Percentiles rank a stretch among this genome's conserved stretches.
Conservation (phyloP, 2,797 vertebrate species). For the Gobionotothen gibberifrons region DNA sequence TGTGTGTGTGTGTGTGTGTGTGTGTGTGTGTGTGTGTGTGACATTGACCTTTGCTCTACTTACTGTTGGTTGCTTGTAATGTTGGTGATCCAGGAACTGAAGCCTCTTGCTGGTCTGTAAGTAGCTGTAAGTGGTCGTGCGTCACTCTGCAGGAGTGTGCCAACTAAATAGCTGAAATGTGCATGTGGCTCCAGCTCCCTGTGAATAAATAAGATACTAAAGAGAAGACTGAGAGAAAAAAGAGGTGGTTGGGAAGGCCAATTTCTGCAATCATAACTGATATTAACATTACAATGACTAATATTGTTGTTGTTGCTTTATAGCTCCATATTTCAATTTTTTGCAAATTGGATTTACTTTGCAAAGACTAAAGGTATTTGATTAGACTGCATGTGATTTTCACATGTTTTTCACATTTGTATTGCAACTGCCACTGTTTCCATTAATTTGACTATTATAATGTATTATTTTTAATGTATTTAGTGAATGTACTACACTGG, state of each 20-base stretch:
- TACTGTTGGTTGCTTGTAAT: conserved; percentile 63
- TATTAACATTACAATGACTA: neutral
- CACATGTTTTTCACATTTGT: neutral
- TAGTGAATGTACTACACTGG: neutral
- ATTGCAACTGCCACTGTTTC: neutral
- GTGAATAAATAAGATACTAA: conserved; percentile 18
- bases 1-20: conserved; percentile 10
- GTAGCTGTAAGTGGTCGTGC: conserved; percentile 56
- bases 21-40: neutral
- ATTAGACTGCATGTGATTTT: neutral
- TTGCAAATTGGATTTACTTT: neutral
- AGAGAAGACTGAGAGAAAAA: neutral
- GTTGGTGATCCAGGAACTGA: conserved; percentile 58
- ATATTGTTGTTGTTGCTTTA: too few relatives aligned
- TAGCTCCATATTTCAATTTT: too few relatives aligned
- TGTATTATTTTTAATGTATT: neutral
- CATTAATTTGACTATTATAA: neutral
- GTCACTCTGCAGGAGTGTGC: conserved; percentile 50
- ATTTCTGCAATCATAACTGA: neutral
- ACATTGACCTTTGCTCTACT: conserved; percentile 63
- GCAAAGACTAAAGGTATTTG: neutral
- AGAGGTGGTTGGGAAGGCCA: neutral
- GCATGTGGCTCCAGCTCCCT: conserved; percentile 22
- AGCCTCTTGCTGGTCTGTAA: conserved; percentile 55
- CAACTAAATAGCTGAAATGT: conserved; percentile 45